Percentiles rank a stretch among this genome's conserved stretches.
phyloP scores from a whole-genome alignment of 2,797 vertebrate genomes.

The Melanotaenia nigrans region DNA sequence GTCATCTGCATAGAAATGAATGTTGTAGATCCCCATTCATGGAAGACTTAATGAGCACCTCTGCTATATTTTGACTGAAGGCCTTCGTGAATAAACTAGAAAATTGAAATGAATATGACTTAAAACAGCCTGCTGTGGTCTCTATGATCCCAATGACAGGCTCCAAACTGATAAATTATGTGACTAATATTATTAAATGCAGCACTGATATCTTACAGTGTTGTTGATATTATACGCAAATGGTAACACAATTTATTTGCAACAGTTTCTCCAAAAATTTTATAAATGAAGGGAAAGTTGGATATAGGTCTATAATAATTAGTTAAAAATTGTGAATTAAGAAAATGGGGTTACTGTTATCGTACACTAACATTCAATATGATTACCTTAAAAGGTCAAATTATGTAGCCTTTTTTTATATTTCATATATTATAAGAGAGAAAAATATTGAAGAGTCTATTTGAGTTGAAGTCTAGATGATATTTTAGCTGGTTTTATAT shows the following conservation, averaged over 20 bases:
- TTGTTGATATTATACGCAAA: no score
- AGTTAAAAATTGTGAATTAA: background rate
- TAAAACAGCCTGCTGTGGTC: background rate
- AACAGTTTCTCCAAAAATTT: no score
- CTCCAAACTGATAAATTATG: background rate
- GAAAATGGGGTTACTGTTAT: no score
- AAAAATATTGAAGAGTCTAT: background rate
- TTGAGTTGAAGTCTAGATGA: background rate
- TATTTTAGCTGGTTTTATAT: background rate
- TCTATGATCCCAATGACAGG: background rate
- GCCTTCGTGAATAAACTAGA: background rate
- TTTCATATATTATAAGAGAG: no score
- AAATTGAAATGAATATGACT: background rate
- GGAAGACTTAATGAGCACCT: no score
- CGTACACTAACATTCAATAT: no score
- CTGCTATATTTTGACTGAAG: background rate
- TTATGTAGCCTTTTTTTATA: no score
- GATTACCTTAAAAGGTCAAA: no score
- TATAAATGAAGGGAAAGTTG: background rate
- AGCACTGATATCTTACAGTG: background rate
- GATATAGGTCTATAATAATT: no score
- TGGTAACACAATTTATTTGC: no score
- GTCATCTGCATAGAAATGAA: background rate
- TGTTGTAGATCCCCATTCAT: background rate
- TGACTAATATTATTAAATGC: background rate